Percentiles rank a stretch among this genome's conserved stretches.
phyloP scores from a whole-genome alignment of 1,140 invertebrate genomes.

The Drosophila teissieri region DNA sequence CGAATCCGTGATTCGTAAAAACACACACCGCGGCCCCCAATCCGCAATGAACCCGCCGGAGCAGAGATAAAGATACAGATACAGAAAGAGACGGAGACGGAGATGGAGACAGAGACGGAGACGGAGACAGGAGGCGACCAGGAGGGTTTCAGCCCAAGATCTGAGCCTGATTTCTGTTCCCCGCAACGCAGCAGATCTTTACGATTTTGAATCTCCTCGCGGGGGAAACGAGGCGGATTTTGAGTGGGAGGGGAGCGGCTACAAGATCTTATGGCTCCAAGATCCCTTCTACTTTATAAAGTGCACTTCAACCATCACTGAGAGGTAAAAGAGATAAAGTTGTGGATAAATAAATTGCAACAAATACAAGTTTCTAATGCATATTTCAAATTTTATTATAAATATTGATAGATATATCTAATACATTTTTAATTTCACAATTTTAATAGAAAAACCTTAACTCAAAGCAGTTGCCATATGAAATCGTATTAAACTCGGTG shows the following conservation, averaged over 20 bases:
- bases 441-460: too few relatives aligned
- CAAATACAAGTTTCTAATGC: too few relatives aligned
- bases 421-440: too few relatives aligned
- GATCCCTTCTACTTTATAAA: constrained; percentile 21
- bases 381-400: too few relatives aligned
- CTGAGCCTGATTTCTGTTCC: constrained; percentile 58
- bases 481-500: too few relatives aligned
- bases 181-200: constrained; percentile 76
- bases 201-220: constrained; percentile 67
- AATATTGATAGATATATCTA: too few relatives aligned
- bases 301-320: constrained; percentile 6
- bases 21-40: constrained; percentile 78
- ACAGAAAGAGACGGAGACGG: constrained; percentile 10
- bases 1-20: constrained; percentile 85
- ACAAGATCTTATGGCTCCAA: constrained; percentile 42
- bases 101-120: not conserved
- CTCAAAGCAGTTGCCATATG: too few relatives aligned
- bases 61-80: constrained; percentile 34
- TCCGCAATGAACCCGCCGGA: constrained; percentile 23
- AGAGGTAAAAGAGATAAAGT: not conserved
- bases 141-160: constrained; percentile 46
- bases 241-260: constrained; percentile 21
- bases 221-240: constrained; percentile 8
- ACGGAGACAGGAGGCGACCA: constrained; percentile 20
- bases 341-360: too few relatives aligned